phyloP scores from a whole-genome alignment of 1,140 invertebrate species.

The Penaeus japonicus region DNA sequence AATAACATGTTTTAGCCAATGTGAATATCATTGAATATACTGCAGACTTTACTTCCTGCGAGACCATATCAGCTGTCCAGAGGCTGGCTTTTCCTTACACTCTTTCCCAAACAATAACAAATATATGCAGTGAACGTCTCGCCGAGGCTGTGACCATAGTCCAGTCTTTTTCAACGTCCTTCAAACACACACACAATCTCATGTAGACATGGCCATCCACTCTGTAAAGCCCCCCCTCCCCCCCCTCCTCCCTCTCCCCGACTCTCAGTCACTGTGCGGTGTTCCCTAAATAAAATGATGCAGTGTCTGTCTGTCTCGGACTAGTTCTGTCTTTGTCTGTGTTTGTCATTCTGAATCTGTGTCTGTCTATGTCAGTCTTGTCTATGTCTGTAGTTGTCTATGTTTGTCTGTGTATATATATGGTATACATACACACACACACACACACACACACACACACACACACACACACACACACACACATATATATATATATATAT shows the following conservation, averaged over 20 bases:
- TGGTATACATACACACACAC: neutral
- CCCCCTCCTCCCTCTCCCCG: neutral
- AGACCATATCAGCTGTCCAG: no score
- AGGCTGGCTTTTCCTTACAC: neutral
- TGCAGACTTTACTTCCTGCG: no score
- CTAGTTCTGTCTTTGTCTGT: neutral
- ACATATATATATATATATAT: neutral
- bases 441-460: neutral
- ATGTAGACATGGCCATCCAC: neutral
- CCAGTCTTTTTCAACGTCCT: no score
- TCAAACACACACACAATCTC: no score
- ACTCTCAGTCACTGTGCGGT: neutral
- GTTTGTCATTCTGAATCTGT: neutral
- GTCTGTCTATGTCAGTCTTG: neutral
- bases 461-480: neutral
- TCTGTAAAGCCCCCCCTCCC: neutral
- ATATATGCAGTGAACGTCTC: no score
- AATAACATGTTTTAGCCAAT: no score
- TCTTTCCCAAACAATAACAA: neutral
- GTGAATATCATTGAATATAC: no score
- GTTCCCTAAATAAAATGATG: no score
- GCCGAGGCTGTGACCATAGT: no score
- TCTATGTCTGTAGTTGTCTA: neutral
- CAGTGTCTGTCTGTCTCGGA: neutral
- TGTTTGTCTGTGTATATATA: neutral